phyloP scores from a whole-genome alignment of 2,888 invertebrate genomes.

The Phragmatobia fuliginosa region DNA sequence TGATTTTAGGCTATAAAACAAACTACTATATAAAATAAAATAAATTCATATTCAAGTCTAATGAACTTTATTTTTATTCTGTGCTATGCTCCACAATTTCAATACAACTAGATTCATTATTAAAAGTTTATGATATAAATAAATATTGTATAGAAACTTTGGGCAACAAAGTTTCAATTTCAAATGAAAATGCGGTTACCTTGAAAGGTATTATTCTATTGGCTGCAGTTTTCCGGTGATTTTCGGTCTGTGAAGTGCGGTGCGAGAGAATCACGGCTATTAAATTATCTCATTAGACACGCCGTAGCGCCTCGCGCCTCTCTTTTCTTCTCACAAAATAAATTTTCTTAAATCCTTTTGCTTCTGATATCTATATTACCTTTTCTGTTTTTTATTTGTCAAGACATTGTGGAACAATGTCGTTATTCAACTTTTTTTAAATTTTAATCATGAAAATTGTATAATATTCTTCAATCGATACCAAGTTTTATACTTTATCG shows the following conservation, averaged over 20 bases:
- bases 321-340: slow-evolving; percentile 78
- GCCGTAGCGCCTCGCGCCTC: slow-evolving; percentile 72
- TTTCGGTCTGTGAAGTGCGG: slow-evolving; percentile 76
- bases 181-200: slow-evolving; percentile 52
- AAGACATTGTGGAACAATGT: slow-evolving; percentile 30
- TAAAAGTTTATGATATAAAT: not conserved
- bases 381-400: slow-evolving; percentile 60
- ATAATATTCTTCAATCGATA: not conserved
- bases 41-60: not conserved
- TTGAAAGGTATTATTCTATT: slow-evolving; percentile 60
- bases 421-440: slow-evolving; percentile 25
- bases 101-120: not conserved
- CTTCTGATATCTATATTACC: slow-evolving; percentile 74
- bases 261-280: slow-evolving; percentile 82
- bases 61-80: not conserved
- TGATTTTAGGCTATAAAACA: slow-evolving; percentile 12
- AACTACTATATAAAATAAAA: not conserved
- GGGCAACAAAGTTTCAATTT: slow-evolving; percentile 23
- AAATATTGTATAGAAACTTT: not conserved
- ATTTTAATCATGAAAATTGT: slow-evolving; percentile 19
- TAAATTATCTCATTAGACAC: slow-evolving; percentile 86
- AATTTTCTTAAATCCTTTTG: slow-evolving; percentile 78
- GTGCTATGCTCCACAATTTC: not conserved
- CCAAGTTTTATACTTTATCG: slow-evolving; percentile 5
- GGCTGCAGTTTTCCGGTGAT: slow-evolving; percentile 81